Conservation (phyloP, 2,888 invertebrate species). For the Standfussiana lucernea region DNA sequence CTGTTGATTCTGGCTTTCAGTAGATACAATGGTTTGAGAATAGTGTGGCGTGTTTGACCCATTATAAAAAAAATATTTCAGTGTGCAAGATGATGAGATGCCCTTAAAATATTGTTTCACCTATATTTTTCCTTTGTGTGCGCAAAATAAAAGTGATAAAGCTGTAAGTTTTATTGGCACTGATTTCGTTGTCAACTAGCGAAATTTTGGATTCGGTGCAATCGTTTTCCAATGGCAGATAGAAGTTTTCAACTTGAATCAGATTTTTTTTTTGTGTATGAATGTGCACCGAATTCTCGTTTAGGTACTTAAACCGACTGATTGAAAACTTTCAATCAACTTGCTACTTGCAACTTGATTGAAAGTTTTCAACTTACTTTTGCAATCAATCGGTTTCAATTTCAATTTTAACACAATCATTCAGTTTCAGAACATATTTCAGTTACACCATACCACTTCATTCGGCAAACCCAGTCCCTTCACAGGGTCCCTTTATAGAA, state of each 20-base stretch:
- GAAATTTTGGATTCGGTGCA: background rate
- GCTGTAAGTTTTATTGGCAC: background rate
- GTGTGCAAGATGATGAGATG: background rate
- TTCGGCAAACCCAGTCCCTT: background rate
- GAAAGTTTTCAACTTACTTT: too few relatives aligned
- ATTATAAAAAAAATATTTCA: too few relatives aligned
- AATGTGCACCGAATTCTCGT: slow-evolving; percentile 1
- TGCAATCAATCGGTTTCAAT: slow-evolving; percentile 15
- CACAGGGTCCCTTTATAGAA: background rate
- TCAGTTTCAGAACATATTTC: background rate
- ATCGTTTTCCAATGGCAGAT: background rate
- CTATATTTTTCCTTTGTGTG: background rate
- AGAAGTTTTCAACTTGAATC: too few relatives aligned
- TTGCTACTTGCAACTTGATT: too few relatives aligned
- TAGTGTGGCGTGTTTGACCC: too few relatives aligned
- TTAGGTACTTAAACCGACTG: background rate
- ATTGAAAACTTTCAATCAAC: slow-evolving; percentile 15
- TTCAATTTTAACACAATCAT: background rate
- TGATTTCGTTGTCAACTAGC: background rate
- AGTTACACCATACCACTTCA: background rate
- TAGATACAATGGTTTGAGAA: too few relatives aligned
- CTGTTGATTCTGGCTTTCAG: too few relatives aligned
- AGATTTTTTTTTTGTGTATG: slow-evolving; percentile 7
- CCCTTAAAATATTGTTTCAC: background rate
- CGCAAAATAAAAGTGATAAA: background rate